Base-by-base conservation (phyloP, 2,797 vertebrate species). In the Xenentodon cancila region DNA sequence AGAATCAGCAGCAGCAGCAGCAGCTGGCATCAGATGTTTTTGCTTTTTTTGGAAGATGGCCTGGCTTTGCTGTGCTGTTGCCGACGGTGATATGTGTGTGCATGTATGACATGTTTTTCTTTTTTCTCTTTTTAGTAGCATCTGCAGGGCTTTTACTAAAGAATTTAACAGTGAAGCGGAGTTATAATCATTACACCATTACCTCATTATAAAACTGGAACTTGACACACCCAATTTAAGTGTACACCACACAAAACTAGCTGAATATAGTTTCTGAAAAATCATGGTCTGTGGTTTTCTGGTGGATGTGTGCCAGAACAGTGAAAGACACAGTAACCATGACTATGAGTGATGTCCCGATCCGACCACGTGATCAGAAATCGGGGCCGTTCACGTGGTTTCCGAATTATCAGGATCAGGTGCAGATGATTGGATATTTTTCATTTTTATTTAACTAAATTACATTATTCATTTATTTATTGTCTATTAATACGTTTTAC, bases 31-130 rank as follows among this genome's bases (percentile, higher is more conserved):
- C 55, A 71, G 42, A 52, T 57, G 53, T 37, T 47, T 20, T 13
- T 52, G 30, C 19, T 27, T 11, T 0, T 16, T 56, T 59, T 69
- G 47, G 49, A 72, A 9, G 50, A 54, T 72, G 51, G 48, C 64
- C 68, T 73, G 65, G 22, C 69, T 80, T 75, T 65, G 5, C 52
- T 42, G 50, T 20, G 42, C 57, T 63, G 32, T 49, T 47, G 45
- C 54, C 15, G 21, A 59, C 22, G 44, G 61, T 58, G 19, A 51
- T 62, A 21, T 62, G 53, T 66, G 44, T 64, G 32, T 58, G 21
- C 40, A 49, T 73, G 18, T 46, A 6, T 64, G 40, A 37, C 34
- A 37, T 27, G 37, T 42, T 30, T 48, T 15, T 37, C 13, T 68
- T 42, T 46, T 18, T 79, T 68, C 12, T 20, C 61, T 30, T 51